Base-by-base conservation (phyloP, 2,797 vertebrate genomes). In the Lemur catta region DNA sequence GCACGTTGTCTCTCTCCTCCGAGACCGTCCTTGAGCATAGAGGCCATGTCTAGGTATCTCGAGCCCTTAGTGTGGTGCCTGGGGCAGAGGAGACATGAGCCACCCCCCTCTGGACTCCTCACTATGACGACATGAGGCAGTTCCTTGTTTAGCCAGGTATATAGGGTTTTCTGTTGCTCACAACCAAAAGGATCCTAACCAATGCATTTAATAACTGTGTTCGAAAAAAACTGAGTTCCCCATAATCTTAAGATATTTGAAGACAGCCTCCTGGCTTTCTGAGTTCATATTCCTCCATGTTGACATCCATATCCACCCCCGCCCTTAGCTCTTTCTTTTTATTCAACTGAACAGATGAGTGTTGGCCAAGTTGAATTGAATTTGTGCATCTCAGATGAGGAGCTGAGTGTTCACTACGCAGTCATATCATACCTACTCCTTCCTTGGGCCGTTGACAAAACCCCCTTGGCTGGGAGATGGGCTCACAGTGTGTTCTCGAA, bases 61-160 rank as follows among this genome's bases (percentile, higher is more conserved):
- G 7, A 6, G 5, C 50, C 38, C 28, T 72, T 48, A n/a, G 38
- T 1, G 13, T 1, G 2, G 48, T 26, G 17, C 17, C 63, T 26
- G 84, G 65, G 38, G 65, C 2, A 12, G 63, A 82, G 13, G 17
- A 14, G n/a, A 46, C 43, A 28, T 5, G n/a, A 74, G 14, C 61
- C 26, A n/a, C 33, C 2, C 14, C 10, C 15, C 22, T 74, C 15
- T 75, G 30, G 38, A 41, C 7, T n/a, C 14, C 22, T 22, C 7
- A 4, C 11, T 67, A 20, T 2, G 41, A 35, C 7, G n/a, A 48
- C 15, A 4, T 1, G 30, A n/a, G 2, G 11, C 13, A 9, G 38
- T 63, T 72, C 38, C 61, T 43, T 33, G 8, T 30, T 33, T 7
- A 50, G 28, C 14, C 82, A 59, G 59, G 20, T 20, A 30, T 3